Evolutionary conservation across 2,113 vertebrate species (phyloP).

Genomic region (Phylloscopus whistleri): DNA sequence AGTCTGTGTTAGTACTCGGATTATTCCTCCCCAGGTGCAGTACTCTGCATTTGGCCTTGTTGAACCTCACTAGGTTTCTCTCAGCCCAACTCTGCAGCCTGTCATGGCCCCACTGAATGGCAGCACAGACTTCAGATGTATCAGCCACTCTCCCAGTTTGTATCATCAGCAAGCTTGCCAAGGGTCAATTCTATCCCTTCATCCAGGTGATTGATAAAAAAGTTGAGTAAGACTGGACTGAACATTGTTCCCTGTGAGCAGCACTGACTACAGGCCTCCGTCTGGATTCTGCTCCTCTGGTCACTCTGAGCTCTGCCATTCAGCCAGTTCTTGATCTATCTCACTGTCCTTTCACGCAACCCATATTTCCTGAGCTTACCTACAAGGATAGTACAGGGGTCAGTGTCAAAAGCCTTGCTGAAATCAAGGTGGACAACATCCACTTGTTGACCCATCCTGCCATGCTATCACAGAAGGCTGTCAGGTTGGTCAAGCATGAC

Average conservation of each 20-base stretch:
- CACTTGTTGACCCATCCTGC: not conserved
- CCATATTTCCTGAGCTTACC: not conserved
- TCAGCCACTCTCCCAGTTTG: not conserved
- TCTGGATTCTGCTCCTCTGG: not conserved
- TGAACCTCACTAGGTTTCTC: not conserved
- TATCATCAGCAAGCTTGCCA: not conserved
- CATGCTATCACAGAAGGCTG: not conserved
- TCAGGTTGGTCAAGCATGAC: not conserved
- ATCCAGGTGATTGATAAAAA: not conserved
- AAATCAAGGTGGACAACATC: not conserved
- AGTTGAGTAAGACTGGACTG: not conserved
- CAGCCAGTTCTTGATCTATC: not conserved
- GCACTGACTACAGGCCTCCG: not conserved
- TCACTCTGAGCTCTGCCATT: not conserved
- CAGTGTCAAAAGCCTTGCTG: not conserved
- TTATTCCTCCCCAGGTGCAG: not conserved
- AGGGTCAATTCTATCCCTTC: not conserved
- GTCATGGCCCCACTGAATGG: not conserved
- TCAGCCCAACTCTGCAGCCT: not conserved
- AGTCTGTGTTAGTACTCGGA: not conserved
- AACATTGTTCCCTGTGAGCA: not conserved
- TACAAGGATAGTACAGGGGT: not conserved
- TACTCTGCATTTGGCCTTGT: not conserved
- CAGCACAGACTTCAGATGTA: not conserved
- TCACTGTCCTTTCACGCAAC: not conserved